Conservation (phyloP, 2,888 invertebrate species). For the Crepidodera aurea region DNA sequence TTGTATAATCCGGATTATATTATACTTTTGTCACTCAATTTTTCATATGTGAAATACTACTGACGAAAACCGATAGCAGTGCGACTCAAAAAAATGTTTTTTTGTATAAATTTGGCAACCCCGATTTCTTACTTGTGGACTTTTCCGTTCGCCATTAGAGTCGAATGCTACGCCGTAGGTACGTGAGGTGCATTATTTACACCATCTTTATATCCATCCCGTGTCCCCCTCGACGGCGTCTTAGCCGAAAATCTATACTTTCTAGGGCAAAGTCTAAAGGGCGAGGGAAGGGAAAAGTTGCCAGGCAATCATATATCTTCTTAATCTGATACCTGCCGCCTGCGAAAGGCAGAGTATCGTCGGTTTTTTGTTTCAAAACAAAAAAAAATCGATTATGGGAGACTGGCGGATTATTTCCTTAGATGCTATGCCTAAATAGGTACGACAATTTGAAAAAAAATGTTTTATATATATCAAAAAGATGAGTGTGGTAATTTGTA, state of each 20-base stretch:
- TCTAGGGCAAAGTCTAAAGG: constrained; percentile 39
- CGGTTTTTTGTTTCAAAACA: constrained; percentile 15
- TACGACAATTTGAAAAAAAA: too few species aligned
- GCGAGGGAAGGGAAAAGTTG: constrained; percentile 37
- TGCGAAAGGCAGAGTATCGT: constrained; percentile 18
- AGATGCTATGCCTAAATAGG: too few species aligned
- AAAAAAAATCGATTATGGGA: neutral
- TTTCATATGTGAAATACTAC: too few species aligned
- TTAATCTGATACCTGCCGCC: constrained; percentile 35
- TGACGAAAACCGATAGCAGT: too few species aligned
- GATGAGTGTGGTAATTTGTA: too few species aligned
- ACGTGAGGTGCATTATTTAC: constrained; percentile 60
- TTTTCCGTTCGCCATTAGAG: constrained; percentile 19
- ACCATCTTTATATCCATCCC: constrained; percentile 55
- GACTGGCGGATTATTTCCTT: too few species aligned
- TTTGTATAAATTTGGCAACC: constrained; percentile 5
- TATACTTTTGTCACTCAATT: too few species aligned
- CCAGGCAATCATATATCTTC: constrained; percentile 43
- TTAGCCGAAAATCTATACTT: constrained; percentile 57
- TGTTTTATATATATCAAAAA: too few species aligned
- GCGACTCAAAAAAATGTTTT: too few species aligned
- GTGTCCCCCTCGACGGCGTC: constrained; percentile 33
- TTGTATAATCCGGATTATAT: too few species aligned
- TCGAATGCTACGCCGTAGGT: constrained; percentile 46
- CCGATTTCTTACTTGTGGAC: constrained; percentile 15